Evolutionary conservation across 2,888 invertebrate species (phyloP), one percentile per base, ranked within the genome.

Genomic region (Ophion costatus): DNA sequence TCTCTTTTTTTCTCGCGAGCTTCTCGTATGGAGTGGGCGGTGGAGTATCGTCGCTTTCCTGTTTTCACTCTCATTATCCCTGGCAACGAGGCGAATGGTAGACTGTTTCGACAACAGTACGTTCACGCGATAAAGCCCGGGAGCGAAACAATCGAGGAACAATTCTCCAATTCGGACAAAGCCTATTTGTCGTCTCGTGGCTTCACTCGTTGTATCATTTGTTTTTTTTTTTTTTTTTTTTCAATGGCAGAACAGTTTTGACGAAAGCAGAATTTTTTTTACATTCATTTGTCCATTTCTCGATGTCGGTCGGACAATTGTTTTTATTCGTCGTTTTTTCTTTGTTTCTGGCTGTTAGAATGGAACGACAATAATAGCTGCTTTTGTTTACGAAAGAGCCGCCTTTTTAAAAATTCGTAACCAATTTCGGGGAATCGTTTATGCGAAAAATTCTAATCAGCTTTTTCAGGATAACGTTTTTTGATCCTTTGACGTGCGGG

Each of bases 31-130:
- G 63, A 51, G 51, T 66, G 42, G 22, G 59, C 29, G 33, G 45
- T 38, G 75, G 74, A 71, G 61, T 57, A 75, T 59, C 42, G 70
- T 51, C 75, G 70, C 64, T 33, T 79, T 78, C 64, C 66, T 78
- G 20, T 79, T 56, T 69, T 74, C 61, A 57, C n/a, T 64, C 64
- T 64, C 75, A 83, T 83, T 83, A 79, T 83, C 70, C 75, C 56
- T 59, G 22, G 59, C 17, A 45, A 64, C 59, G 74, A 69, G 64
- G 45, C 64, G 79, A 75, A 75, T 69, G 82, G 78, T 70, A 74
- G 78, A 83, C 78, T 78, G 56, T 74, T 66, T 51, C 82, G 70
- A 66, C 82, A 51, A 77, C 59, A 29, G 38, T 42, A 59, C 57
- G 45, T 69, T 29, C 59, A 38, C 77, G 56, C 33, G 76, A 69